A percentile compares a stretch with the other conserved stretches of the same genome.
Conservation (phyloP, 2,888 invertebrate genomes). For the Lasioglossum morio region DNA sequence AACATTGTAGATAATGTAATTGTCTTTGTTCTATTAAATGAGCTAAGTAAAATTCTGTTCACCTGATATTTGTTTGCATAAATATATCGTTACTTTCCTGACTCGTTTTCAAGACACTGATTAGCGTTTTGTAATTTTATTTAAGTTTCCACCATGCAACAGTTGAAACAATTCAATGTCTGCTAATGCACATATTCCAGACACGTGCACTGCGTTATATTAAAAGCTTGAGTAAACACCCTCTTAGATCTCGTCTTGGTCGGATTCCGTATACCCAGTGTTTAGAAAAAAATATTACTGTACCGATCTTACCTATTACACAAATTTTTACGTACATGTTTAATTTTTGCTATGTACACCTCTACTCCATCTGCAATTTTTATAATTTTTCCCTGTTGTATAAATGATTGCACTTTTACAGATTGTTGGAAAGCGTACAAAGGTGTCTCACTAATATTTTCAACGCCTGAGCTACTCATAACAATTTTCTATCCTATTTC, state of each 20-base stretch:
- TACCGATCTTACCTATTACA: not conserved
- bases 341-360: too few species aligned
- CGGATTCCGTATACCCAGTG: not conserved
- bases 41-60: not conserved
- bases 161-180: not conserved
- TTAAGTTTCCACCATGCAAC: not conserved
- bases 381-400: too few species aligned
- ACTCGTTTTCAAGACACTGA: not conserved
- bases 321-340: not conserved
- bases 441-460: too few species aligned
- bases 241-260: not conserved
- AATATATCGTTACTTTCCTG: not conserved
- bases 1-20: not conserved
- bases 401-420: too few species aligned
- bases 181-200: not conserved
- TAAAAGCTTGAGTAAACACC: slow-evolving; percentile 5
- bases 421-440: too few species aligned
- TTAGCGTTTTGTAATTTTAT: not conserved
- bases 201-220: slow-evolving; percentile 1
- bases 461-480: too few species aligned
- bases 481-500: too few species aligned
- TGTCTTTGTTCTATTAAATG: not conserved
- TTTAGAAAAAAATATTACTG: not conserved
- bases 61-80: not conserved
- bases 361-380: too few species aligned